Evolutionary conservation across 2,797 vertebrate genomes (phyloP), one percentile per base, ranked within the genome.

Genomic region (Neomorphus geoffroyi): DNA sequence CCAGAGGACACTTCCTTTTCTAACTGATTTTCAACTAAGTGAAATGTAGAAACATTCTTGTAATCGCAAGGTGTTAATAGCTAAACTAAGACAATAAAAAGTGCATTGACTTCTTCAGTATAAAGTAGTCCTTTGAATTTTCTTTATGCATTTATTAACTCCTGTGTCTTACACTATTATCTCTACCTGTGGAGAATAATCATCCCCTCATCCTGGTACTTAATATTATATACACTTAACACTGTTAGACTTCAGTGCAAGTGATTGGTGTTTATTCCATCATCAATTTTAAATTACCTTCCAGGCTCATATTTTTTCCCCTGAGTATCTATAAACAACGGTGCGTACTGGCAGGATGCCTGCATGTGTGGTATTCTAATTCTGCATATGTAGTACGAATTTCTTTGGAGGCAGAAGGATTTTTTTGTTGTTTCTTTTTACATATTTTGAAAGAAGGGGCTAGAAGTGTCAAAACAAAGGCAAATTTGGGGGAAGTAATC

Each of bases 131-230:
- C 41, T 84, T 84, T 72, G 73, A 91, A 84, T 60, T 82, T 86
- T 71, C 64, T 27, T 65, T 60, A 41, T 35, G 27, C 10, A 37
- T 71, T 91, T 90, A 56, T 88, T 70, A 85, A 83, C 26, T 89
- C 30, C 75, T 39, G 14, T 60, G 39, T 45, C 71, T 77, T 72
- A 69, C n/a, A 53, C 33, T 61, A 23, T 73, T 91, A 61, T 72
- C 48, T 89, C 56, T 86, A 72, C 60, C 75, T 82, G 70, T 43
- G 56, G 85, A 92, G 86, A 95, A 90, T 72, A 93, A 96, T 93
- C 85, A 92, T 58, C 22, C 43, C 39, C 51, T 94, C 92, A 74
- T 72, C 45, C 71, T 48, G 28, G 54, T 93, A 69, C 56, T 88
- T 78, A 74, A 37, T 61, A 51, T 66, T 69, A 78, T 27, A 80